Evolutionary conservation across 2,888 invertebrate genomes (phyloP), one percentile per base, ranked within the genome.

Genomic region (Sarcophaga carnaria): DNA sequence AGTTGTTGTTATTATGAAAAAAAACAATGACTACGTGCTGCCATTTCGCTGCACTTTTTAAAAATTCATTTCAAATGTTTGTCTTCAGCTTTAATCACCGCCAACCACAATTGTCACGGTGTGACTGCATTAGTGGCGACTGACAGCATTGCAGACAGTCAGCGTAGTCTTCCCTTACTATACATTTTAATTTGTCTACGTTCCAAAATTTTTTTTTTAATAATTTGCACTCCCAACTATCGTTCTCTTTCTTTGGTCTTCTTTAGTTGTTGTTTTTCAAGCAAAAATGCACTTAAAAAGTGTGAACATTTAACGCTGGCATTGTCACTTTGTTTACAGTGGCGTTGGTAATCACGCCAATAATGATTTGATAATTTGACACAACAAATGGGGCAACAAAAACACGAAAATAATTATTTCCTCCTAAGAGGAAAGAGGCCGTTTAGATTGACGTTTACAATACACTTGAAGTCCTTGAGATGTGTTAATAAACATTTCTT

Each of bases 181-280:
- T 49, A 63, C 72, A 83, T 69, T 72, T 83, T 82, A 80, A 80
- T 72, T 86, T 81, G 63, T 79, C 83, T 60, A 78, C 78, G 83
- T 86, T 83, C 80, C 83, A 75, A 78, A 78, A 22, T 80, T 77
- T 17, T 54, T 54, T 83, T 77, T 17, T 54, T 77, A 76, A 72
- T 78, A 63, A 62, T 20, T 69, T 78, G 10, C 8, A 37, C 37
- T 37, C 10, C 10, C 37, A 8, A 37, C 37, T 10, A 62, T 83
- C 66, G 10, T 63, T 67, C 66, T 54, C 27, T 64, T 25, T 66
- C 22, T 20, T 66, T 47, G 54, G 20, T 54, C 37, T 75, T 80
- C 49, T 64, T n/a, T 25, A 62, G 70, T 4, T 78, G 63, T 70
- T 17, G 81, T 12, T 12, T 79, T 54, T 45, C 22, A 60, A 11